Evolutionary conservation across 2,113 vertebrate species (phyloP).

Genomic region (Neotragus moschatus): DNA sequence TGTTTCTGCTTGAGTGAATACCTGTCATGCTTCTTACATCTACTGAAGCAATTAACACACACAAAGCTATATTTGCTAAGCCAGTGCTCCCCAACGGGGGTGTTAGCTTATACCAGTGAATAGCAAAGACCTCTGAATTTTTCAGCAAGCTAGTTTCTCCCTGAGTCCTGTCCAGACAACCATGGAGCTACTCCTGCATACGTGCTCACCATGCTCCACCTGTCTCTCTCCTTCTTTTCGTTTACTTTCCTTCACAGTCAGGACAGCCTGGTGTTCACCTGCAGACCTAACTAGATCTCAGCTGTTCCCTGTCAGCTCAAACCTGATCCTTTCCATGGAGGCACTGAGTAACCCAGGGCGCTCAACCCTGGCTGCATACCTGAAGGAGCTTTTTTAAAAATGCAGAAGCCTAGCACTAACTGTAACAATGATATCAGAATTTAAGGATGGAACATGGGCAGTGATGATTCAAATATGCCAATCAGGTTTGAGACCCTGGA

Average conservation of each 20-base stretch:
- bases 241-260: neutral
- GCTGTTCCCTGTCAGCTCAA: neutral
- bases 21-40: slow-evolving; percentile 75
- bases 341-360: neutral
- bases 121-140: slow-evolving; percentile 71
- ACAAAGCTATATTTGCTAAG: slow-evolving; percentile 76
- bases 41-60: slow-evolving; percentile 76
- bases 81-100: slow-evolving; percentile 66
- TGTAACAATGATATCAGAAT: neutral
- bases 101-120: slow-evolving; percentile 67
- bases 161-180: slow-evolving; percentile 44
- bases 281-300: neutral
- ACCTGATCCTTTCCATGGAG: neutral
- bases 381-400: neutral
- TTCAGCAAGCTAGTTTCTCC: slow-evolving; percentile 58
- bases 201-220: neutral
- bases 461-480: neutral
- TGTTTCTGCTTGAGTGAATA: slow-evolving; percentile 77
- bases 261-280: neutral
- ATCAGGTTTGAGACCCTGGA: neutral
- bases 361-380: neutral
- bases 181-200: neutral
- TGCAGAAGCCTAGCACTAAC: neutral
- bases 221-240: neutral
- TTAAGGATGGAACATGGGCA: neutral